Evolutionary conservation across 2,113 vertebrate genomes (phyloP).

Genomic region (Paralichthys olivaceus): DNA sequence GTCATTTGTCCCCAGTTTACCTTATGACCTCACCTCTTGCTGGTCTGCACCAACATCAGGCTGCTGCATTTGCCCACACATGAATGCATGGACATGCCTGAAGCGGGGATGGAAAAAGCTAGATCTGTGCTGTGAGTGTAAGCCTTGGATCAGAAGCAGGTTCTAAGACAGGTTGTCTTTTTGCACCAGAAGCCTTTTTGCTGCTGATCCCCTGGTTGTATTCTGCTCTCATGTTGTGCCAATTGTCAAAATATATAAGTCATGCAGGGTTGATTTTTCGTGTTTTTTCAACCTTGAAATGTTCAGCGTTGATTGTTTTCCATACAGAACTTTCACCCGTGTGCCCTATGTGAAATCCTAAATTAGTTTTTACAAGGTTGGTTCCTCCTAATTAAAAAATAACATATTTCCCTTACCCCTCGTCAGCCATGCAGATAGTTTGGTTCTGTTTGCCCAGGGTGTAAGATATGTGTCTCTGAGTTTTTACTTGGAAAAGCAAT

Average conservation of each 20-base stretch:
- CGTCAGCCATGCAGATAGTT: not conserved
- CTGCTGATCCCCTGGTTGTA: slow-evolving; percentile 37
- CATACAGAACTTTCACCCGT: slow-evolving; percentile 5
- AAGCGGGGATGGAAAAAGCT: not conserved
- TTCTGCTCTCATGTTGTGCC: slow-evolving; percentile 23
- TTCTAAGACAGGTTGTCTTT: slow-evolving; percentile 29
- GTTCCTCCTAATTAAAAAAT: slow-evolving; percentile 1
- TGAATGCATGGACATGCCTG: not conserved
- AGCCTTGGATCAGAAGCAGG: slow-evolving; percentile 27
- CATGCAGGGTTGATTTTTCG: not conserved
- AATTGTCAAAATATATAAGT: slow-evolving; percentile 31
- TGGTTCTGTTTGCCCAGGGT: not conserved
- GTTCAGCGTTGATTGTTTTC: slow-evolving; percentile 9
- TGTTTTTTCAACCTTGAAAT: slow-evolving; percentile 7
- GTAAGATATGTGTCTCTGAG: not conserved
- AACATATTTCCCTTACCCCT: not conserved
- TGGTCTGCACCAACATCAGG: slow-evolving; percentile 2
- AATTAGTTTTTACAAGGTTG: slow-evolving; percentile 13
- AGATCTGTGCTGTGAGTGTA: not conserved
- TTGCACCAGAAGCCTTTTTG: slow-evolving; percentile 9
- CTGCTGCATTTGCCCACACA: slow-evolving; percentile 4
- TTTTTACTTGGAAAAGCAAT: not conserved
- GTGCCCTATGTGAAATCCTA: not conserved
- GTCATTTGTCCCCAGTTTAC: slow-evolving; percentile 39
- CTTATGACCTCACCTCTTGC: slow-evolving; percentile 14